These are phyloP conservation scores for Jaculus jaculus DNA, from an alignment of 2,113 vertebrate species.

Conservation along the genomic window DNA sequence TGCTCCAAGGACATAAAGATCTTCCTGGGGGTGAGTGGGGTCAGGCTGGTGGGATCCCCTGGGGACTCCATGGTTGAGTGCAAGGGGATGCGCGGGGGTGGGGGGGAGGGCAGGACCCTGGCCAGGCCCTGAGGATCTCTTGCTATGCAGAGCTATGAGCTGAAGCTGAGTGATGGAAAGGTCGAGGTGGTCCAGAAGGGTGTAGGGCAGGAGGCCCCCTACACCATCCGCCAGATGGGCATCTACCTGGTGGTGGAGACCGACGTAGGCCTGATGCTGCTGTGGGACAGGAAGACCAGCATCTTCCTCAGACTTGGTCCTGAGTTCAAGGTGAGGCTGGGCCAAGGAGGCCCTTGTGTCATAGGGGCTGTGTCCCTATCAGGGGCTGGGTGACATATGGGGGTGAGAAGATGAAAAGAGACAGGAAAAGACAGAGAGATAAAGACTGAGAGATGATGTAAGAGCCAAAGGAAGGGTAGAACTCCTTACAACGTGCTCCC, in stretches of 20 bases:
- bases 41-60: accelerated
- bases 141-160: conserved; percentile 87
- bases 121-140: not conserved
- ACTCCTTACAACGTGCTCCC: too few relatives aligned
- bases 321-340: conserved; percentile 84
- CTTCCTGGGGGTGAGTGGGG: conserved; percentile 88
- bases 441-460: accelerated
- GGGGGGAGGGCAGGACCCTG: not conserved
- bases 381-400: not conserved
- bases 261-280: conserved; percentile 87
- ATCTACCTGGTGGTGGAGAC: conserved; percentile 91
- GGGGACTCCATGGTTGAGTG: not conserved
- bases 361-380: too few relatives aligned
- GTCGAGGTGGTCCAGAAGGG: conserved; percentile 87
- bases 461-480: too few relatives aligned
- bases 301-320: conserved; percentile 91
- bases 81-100: accelerated
- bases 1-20: conserved; percentile 96
- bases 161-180: conserved; percentile 87
- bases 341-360: accelerated
- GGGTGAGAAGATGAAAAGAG: not conserved
- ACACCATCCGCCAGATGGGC: conserved; percentile 90
- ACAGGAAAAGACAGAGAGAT: not conserved
- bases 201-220: conserved; percentile 79
- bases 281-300: conserved; percentile 96